phyloP scores from a whole-genome alignment of 2,113 vertebrate species.

The Tor tambroides region DNA sequence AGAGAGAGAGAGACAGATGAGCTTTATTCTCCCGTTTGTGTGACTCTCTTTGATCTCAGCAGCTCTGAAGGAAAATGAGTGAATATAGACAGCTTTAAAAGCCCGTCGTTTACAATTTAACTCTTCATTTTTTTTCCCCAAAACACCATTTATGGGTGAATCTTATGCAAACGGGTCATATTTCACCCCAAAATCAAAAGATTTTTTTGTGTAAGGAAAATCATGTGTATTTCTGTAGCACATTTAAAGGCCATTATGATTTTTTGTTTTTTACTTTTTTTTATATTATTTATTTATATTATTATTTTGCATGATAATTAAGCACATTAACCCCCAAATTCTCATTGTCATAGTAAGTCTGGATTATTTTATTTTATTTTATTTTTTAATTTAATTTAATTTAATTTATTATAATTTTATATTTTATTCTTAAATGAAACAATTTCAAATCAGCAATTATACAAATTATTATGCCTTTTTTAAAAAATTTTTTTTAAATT shows the following conservation, averaged over 20 bases:
- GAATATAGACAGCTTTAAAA: background rate
- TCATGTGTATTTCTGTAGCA: background rate
- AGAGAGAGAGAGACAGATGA: background rate
- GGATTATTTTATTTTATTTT: background rate
- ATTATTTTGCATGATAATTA: background rate
- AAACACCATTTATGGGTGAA: background rate
- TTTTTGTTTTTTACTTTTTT: background rate
- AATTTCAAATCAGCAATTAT: background rate
- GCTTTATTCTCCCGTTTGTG: constrained; percentile 6
- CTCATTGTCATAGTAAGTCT: background rate
- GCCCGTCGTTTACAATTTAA: background rate
- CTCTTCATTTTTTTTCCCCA: background rate
- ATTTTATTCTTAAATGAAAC: background rate
- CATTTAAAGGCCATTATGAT: background rate
- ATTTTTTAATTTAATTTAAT: background rate
- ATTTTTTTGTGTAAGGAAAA: too few relatives aligned
- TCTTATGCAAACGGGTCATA: background rate
- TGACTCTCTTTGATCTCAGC: constrained; percentile 5
- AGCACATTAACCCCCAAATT: too few relatives aligned
- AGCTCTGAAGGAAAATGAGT: too few relatives aligned
- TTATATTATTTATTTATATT: background rate
- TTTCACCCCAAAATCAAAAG: background rate
- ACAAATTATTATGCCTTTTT: background rate
- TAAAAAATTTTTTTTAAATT: background rate
- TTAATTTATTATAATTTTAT: background rate